Evolutionary conservation across 1,140 invertebrate species (phyloP).

Genomic region (Subanguina moxae): DNA sequence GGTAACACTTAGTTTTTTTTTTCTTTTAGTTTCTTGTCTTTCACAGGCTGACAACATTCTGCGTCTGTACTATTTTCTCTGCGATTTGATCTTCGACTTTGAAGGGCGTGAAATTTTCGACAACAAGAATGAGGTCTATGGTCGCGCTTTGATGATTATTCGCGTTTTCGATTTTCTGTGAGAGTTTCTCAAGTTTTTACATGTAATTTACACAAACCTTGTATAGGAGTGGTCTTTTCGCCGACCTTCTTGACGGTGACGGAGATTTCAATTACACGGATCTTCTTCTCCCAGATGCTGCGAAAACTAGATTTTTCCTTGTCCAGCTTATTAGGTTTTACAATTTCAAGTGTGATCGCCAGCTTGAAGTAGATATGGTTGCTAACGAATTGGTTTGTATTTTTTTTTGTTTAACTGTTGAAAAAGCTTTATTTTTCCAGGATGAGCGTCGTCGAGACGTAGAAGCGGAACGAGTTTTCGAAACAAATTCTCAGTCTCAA

Average conservation of each 20-base stretch:
- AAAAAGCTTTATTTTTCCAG: neutral
- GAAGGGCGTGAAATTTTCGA: neutral
- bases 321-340: slow-evolving; percentile 24
- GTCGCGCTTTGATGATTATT: slow-evolving; percentile 17
- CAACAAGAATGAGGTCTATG: slow-evolving; percentile 9
- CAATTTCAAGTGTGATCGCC: slow-evolving; percentile 19
- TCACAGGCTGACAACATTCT: slow-evolving; percentile 23
- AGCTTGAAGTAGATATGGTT: slow-evolving; percentile 1
- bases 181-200: neutral
- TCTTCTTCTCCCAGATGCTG: slow-evolving; percentile 18
- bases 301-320: slow-evolving; percentile 3
- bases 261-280: slow-evolving; percentile 24
- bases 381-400: slow-evolving; percentile 25
- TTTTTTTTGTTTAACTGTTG: neutral
- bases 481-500: neutral
- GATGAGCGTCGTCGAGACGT: slow-evolving; percentile 7
- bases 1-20: slow-evolving; percentile 8
- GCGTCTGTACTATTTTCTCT: slow-evolving; percentile 21
- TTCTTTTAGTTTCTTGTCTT: neutral
- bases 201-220: neutral
- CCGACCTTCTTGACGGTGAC: slow-evolving; percentile 19
- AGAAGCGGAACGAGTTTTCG: slow-evolving; percentile 6
- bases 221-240: slow-evolving; percentile 21
- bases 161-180: slow-evolving; percentile 15
- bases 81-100: slow-evolving; percentile 20